Evolutionary conservation across 2,888 invertebrate species (phyloP).

Genomic region (Rhagophthalmus giganteus): DNA sequence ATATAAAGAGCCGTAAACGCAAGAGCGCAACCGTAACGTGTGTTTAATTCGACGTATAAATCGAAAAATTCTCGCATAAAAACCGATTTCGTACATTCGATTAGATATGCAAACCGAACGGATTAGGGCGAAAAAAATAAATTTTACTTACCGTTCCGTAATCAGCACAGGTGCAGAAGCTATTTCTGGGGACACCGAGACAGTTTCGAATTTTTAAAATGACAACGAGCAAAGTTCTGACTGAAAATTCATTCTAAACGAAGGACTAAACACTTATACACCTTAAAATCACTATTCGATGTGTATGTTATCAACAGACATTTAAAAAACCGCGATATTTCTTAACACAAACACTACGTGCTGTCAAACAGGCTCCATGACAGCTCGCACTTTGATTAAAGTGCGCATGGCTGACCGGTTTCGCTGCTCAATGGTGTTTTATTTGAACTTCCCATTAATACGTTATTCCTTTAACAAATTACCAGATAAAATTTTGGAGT

Average conservation of each 20-base stretch:
- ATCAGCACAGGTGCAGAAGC: conserved; percentile 34
- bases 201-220: conserved; percentile 30
- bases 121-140: conserved; percentile 1
- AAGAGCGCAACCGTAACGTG: no score
- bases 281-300: conserved; percentile 41
- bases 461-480: not conserved
- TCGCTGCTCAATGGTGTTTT: conserved; percentile 19
- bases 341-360: conserved; percentile 50
- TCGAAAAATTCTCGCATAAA: not conserved
- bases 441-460: not conserved
- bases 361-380: conserved; percentile 54
- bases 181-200: conserved; percentile 26
- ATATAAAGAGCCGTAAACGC: not conserved
- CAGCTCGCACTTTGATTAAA: conserved; percentile 44
- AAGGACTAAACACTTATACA: conserved; percentile 43
- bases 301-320: conserved; percentile 47
- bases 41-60: no score
- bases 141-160: conserved; percentile 35
- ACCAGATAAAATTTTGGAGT: no score
- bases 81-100: not conserved
- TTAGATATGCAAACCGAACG: not conserved
- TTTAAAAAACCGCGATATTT: conserved; percentile 50
- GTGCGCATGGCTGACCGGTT: conserved; percentile 36
- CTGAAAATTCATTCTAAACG: conserved; percentile 37
- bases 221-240: conserved; percentile 35